Evolutionary conservation across 2,888 invertebrate genomes (phyloP).

Genomic region (Ophioninae sp.): DNA sequence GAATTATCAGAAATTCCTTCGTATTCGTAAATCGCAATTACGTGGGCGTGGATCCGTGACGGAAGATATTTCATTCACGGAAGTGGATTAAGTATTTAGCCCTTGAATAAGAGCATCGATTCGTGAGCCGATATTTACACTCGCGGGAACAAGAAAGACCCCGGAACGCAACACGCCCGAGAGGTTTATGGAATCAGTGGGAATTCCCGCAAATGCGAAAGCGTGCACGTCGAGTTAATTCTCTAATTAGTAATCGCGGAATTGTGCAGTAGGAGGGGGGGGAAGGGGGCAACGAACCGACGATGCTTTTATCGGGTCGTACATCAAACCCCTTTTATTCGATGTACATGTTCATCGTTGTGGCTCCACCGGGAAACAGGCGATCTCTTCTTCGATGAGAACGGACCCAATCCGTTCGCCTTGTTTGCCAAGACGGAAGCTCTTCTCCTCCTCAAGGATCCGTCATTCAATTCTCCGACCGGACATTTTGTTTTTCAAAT

Average conservation of each 20-base stretch:
- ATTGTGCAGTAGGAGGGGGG: too few species aligned
- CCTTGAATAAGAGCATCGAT: too few species aligned
- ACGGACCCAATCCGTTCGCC: too few species aligned
- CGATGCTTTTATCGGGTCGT: slow-evolving; percentile 17
- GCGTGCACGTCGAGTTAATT: slow-evolving; percentile 46
- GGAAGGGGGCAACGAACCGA: too few species aligned
- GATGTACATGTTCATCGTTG: slow-evolving; percentile 27
- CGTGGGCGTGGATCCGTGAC: too few species aligned
- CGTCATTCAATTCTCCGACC: too few species aligned
- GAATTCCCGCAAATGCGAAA: slow-evolving; percentile 33
- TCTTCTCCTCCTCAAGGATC: too few species aligned
- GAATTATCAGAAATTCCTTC: background rate
- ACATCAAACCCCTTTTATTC: slow-evolving; percentile 16
- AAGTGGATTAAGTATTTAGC: slow-evolving; percentile 35
- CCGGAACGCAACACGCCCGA: background rate
- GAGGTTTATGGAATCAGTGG: slow-evolving; percentile 31
- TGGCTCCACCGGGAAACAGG: slow-evolving; percentile 27
- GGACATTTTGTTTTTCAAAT: too few species aligned
- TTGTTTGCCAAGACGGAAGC: too few species aligned
- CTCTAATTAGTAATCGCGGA: slow-evolving; percentile 64
- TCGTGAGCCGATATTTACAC: too few species aligned
- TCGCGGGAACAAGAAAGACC: background rate
- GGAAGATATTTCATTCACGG: background rate
- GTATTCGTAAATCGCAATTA: slow-evolving; percentile 7
- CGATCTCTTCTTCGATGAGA: background rate